Base-by-base conservation (phyloP, 2,797 vertebrate species). In the Leptatherina wallacei region DNA sequence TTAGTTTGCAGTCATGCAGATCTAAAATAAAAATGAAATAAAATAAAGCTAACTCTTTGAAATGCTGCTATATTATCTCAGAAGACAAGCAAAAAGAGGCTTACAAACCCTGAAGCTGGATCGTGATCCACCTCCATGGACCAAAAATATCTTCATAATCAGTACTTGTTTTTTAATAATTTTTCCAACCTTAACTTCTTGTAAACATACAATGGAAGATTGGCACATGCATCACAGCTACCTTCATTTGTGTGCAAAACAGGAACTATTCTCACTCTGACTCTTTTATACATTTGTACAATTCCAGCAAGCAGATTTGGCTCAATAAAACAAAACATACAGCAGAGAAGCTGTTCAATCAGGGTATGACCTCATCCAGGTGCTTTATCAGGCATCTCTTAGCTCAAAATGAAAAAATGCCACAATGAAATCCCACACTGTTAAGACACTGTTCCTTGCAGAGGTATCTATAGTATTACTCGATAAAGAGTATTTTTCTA, bases 1-100 rank as follows among this genome's bases (percentile, higher is more conserved):
- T 63, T 62, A 38, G 35, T 61, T 61, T 38, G 44, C 5, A 58
- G 70, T 64, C 7, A 12, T 64, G 38, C 51, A 52, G 66, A 60
- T 51, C 9, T 51, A 49, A n/a, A 2, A 30, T 30, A 30, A 30
- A 2, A 30, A 30, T 2, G 2, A 30, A 30, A 30, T 30, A 49
- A 24, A 51, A 8, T 51, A 7, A 1, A 8, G n/a, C n/a, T 1
- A 22, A 22, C 14, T 16, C 42, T 20, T n/a, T 49, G n/a, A 54
- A 24, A 54, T 27, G 22, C 51, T 27, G 11, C 22, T 4, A 12
- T 54, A 12, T 4, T 29, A 11, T 54, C 5, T 14, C 24, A 54
- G 22, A 13, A 14, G 22, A 54, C 12, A 54, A 54, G 12, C 4
- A 27, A 27, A 54, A 12, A 29, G 2, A 24, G 3, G 20, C 20